Evolutionary conservation across 2,888 invertebrate species (phyloP).

Genomic region (Ariolimax columbianus): DNA sequence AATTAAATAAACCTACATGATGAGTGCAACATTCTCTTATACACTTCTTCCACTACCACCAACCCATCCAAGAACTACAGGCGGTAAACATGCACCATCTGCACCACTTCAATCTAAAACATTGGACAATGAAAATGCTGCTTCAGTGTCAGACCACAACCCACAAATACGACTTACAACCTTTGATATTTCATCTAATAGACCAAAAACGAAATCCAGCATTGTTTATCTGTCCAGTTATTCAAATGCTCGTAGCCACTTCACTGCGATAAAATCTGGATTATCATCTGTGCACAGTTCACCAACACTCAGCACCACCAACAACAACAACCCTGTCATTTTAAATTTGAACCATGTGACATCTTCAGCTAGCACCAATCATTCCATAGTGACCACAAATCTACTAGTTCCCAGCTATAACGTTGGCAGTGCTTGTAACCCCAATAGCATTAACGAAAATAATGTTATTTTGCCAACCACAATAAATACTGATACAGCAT

Average conservation of each 20-base stretch:
- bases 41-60: conserved; percentile 57
- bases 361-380: background rate
- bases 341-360: conserved; percentile 30
- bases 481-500: background rate
- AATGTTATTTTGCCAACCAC: background rate
- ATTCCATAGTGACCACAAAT: background rate
- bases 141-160: conserved; percentile 41
- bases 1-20: background rate
- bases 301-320: conserved; percentile 12
- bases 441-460: conserved; percentile 5
- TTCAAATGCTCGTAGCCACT: conserved; percentile 22
- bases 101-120: conserved; percentile 55
- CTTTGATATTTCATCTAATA: conserved; percentile 7
- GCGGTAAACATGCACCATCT: conserved; percentile 64
- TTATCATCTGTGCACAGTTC: conserved; percentile 3
- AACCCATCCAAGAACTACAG: conserved; percentile 62
- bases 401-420: background rate
- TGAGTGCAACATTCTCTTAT: conserved; percentile 39
- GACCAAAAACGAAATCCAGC: background rate
- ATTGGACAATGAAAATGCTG: conserved; percentile 59
- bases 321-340: conserved; percentile 18
- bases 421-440: background rate
- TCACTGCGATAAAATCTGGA: conserved; percentile 30
- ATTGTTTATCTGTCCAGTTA: conserved; percentile 37
- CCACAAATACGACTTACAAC: conserved; percentile 18